Conservation (phyloP, 2,113 vertebrate species). For the Ibidorhyncha struthersii region DNA sequence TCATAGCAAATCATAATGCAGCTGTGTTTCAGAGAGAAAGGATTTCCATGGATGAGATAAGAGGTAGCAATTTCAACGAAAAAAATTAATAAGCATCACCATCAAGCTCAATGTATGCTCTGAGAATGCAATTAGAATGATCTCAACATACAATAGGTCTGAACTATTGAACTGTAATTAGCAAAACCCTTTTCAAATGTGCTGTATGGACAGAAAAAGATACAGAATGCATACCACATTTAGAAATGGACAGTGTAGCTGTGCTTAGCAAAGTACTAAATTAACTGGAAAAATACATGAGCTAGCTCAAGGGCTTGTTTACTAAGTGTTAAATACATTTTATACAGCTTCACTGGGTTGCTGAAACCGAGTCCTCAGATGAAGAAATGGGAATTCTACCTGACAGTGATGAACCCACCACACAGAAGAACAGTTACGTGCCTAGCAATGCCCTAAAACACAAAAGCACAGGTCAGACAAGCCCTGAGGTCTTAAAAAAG, state of each 20-base stretch:
- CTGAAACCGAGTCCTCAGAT: neutral
- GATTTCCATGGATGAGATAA: slow-evolving; percentile 54
- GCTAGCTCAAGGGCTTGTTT: neutral
- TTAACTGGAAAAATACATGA: neutral
- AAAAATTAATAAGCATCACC: slow-evolving; percentile 42
- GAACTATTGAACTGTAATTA: slow-evolving; percentile 51
- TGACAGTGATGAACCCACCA: neutral
- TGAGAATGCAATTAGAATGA: slow-evolving; percentile 47
- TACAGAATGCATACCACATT: neutral
- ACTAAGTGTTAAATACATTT: neutral
- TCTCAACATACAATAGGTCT: slow-evolving; percentile 13
- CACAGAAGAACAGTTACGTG: neutral
- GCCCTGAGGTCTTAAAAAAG: neutral
- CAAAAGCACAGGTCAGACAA: neutral
- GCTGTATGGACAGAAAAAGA: neutral
- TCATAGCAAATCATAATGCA: slow-evolving; percentile 66
- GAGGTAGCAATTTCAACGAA: slow-evolving; percentile 54
- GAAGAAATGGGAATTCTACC: neutral
- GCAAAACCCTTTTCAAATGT: slow-evolving; percentile 30
- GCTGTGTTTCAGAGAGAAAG: slow-evolving; percentile 52
- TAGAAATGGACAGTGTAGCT: neutral
- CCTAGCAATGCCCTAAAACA: neutral
- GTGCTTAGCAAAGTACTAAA: neutral
- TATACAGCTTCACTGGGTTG: neutral
- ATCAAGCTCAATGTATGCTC: slow-evolving; percentile 27